Evolutionary conservation across 2,888 invertebrate genomes (phyloP), one percentile per base, ranked within the genome.

Genomic region (Clepsis dumicolana): DNA sequence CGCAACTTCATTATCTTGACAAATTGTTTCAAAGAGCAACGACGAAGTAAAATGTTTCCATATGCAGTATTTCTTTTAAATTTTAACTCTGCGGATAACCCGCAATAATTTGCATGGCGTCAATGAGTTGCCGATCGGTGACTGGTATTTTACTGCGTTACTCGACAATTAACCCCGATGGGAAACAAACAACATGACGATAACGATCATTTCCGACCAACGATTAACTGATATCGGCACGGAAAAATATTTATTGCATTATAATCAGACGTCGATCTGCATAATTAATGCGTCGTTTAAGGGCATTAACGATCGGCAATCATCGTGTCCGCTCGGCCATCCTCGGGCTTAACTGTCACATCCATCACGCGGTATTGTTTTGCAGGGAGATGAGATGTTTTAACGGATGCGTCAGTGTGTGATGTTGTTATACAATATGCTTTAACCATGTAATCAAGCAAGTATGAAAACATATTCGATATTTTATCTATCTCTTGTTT

Each of bases 231-330:
- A 62, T 62, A 67, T 50, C 66, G 66, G 62, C 66, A 56, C 62
- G 62, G 56, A 67, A 62, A 62, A 56, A 56, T 67, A 54, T 66
- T 66, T 67, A 67, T 62, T 54, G 50, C 66, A 27, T 50, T 67
- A 62, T 67, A 62, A 67, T 67, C 66, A 27, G 44, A 27, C 21
- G 62, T 16, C 59, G 25, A 62, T 67, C 62, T 67, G 66, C 66
- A 67, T 67, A 67, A 32, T 50, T 67, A 60, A 62, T 67, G 59
- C 59, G 25, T 41, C 41, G 38, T 59, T 59, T 41, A 59, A 25
- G 41, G 41, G 29, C 29, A 10, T 59, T 59, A 38, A 59, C n/a
- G 59, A 59, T 59, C 59, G 59, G 59, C 38, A 59, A 59, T 59
- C 12, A 59, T 59, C 59, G 59, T 35, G 35, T 56, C 56, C 24